These are phyloP conservation scores for Tryphoninae sp. DNA, from an alignment of 2,888 invertebrate genomes.

Conservation along the genomic window DNA sequence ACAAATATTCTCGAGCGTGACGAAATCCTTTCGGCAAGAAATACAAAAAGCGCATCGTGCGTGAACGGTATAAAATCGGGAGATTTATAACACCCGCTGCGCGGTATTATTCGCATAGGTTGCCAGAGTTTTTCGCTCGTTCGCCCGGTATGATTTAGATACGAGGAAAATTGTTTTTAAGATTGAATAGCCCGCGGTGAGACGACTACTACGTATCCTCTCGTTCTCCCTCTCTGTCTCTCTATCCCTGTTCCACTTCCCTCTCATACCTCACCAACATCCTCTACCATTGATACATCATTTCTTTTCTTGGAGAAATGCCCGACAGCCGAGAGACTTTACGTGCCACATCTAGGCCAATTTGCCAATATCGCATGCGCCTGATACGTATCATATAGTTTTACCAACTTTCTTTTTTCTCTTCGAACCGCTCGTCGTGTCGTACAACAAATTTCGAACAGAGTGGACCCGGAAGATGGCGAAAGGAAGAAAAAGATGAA, in stretches of 20 bases:
- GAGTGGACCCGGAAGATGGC: no score
- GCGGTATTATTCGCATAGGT: slow-evolving; percentile 6
- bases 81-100: slow-evolving; percentile 28
- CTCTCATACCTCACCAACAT: neutral
- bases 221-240: neutral
- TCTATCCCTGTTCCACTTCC: neutral
- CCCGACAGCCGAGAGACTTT: slow-evolving; percentile 62
- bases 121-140: slow-evolving; percentile 49
- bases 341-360: slow-evolving; percentile 68
- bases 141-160: slow-evolving; percentile 64
- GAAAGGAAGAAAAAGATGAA: neutral
- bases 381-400: no score
- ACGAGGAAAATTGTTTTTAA: slow-evolving; percentile 70
- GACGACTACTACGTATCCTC: slow-evolving; percentile 23
- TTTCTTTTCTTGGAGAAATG: slow-evolving; percentile 71
- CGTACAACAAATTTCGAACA: no score
- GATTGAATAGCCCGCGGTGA: slow-evolving; percentile 65
- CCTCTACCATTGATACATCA: slow-evolving; percentile 68
- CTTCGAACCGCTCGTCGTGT: slow-evolving; percentile 20
- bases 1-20: neutral
- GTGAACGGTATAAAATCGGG: neutral
- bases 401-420: neutral
- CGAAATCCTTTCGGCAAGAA: neutral
- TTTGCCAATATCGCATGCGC: slow-evolving; percentile 69
- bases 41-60: slow-evolving; percentile 3